Evolutionary conservation across 2,888 invertebrate genomes (phyloP).

Genomic region (Drosophila affinis): DNA sequence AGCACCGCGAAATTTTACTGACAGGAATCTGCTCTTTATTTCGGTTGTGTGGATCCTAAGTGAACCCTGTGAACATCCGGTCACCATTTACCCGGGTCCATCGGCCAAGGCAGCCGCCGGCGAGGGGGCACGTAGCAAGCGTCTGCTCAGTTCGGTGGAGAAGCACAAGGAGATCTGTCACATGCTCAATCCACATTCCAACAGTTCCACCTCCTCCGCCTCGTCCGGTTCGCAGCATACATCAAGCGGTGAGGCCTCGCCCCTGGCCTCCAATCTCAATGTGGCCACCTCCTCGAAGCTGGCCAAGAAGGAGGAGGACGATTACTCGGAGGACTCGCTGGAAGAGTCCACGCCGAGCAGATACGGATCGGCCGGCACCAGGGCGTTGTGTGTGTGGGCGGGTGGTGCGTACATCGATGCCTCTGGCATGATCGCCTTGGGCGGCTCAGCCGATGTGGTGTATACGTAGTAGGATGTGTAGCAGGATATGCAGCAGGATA

Average conservation of each 20-base stretch:
- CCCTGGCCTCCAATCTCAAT: slow-evolving; percentile 67
- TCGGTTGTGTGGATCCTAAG: no score
- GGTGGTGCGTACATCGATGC: slow-evolving; percentile 91
- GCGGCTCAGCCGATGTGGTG: slow-evolving; percentile 85
- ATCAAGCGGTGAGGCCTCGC: slow-evolving; percentile 71
- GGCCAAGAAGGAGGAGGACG: slow-evolving; percentile 84
- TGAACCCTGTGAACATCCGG: slow-evolving; percentile 88
- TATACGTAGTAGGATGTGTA: slow-evolving; percentile 90
- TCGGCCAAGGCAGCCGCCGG: slow-evolving; percentile 51
- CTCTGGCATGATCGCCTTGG: slow-evolving; percentile 85
- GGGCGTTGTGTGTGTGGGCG: slow-evolving; percentile 88
- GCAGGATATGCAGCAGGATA: no score
- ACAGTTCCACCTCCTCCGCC: slow-evolving; percentile 64
- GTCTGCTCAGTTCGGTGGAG: slow-evolving; percentile 86
- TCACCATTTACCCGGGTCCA: slow-evolving; percentile 87
- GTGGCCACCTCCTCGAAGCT: slow-evolving; percentile 74
- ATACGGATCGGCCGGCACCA: slow-evolving; percentile 97
- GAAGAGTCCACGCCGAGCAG: slow-evolving; percentile 90
- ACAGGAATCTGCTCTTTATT: no score
- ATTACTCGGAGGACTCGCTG: slow-evolving; percentile 93
- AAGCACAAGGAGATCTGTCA: slow-evolving; percentile 92
- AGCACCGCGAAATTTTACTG: no score
- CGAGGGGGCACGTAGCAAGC: slow-evolving; percentile 63
- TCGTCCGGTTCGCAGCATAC: slow-evolving; percentile 64
- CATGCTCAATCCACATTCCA: slow-evolving; percentile 81